Evolutionary conservation across 1,140 invertebrate species (phyloP).

Genomic region (Onthophagus taurus): DNA sequence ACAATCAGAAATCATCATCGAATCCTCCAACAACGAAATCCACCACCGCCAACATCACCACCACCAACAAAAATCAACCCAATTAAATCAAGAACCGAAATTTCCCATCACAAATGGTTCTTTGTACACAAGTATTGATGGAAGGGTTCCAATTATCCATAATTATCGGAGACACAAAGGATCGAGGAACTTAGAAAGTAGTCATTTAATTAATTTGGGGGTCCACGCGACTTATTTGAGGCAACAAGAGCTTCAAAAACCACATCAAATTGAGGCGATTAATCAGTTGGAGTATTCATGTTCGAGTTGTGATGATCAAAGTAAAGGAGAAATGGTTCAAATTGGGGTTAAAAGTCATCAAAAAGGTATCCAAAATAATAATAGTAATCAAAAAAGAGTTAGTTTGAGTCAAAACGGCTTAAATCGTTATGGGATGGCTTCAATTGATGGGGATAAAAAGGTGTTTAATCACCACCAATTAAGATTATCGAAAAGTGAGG

Average conservation of each 20-base stretch:
- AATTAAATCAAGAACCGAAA: slow-evolving; percentile 41
- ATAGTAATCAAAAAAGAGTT: too few relatives aligned
- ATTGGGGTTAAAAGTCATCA: neutral
- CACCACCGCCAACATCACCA: slow-evolving; percentile 24
- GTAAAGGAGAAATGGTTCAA: neutral
- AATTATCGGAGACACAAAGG: slow-evolving; percentile 39
- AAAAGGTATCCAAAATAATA: too few relatives aligned
- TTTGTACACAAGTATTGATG: slow-evolving; percentile 42
- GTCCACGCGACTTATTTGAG: slow-evolving; percentile 13
- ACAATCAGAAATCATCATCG: neutral
- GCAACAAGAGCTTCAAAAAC: slow-evolving; percentile 9
- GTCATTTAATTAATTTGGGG: slow-evolving; percentile 10
- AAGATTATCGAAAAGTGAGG: slow-evolving; percentile 9
- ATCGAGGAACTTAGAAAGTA: slow-evolving; percentile 15
- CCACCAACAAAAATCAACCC: slow-evolving; percentile 19
- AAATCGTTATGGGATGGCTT: neutral
- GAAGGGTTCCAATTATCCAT: slow-evolving; percentile 38
- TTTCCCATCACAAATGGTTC: slow-evolving; percentile 56
- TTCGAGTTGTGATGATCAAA: slow-evolving; percentile 1
- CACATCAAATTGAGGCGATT: neutral
- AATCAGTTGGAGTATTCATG: slow-evolving; percentile 18
- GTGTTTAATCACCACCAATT: neutral
- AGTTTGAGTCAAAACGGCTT: slow-evolving; percentile 4
- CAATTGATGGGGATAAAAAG: neutral
- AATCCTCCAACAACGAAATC: neutral